phyloP scores from a whole-genome alignment of 2,888 invertebrate species.

The Cremastinae sp. region DNA sequence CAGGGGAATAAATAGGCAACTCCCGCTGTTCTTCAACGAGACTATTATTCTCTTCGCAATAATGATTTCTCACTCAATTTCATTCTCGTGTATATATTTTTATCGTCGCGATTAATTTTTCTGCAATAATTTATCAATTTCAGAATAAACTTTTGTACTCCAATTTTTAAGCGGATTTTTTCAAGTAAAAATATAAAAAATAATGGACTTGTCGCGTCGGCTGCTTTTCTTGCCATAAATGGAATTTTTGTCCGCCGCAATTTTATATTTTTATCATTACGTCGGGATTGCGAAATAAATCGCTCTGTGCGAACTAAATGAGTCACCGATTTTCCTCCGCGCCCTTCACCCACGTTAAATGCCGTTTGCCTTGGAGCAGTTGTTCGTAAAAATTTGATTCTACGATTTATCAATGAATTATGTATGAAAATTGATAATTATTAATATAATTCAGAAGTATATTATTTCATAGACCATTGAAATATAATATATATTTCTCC shows the following conservation, averaged over 20 bases:
- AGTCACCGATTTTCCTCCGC: conserved; percentile 42
- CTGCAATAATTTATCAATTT: too few relatives aligned
- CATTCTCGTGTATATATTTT: background rate
- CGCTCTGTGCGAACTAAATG: conserved; percentile 45
- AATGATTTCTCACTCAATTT: background rate
- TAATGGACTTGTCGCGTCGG: background rate
- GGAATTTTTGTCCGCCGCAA: conserved; percentile 35
- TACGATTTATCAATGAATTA: background rate
- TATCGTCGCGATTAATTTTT: too few relatives aligned
- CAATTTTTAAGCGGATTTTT: too few relatives aligned
- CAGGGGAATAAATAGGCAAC: conserved; percentile 13
- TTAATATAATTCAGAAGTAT: too few relatives aligned
- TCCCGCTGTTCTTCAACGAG: conserved; percentile 9
- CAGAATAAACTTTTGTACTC: too few relatives aligned
- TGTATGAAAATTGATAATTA: background rate
- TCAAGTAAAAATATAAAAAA: background rate
- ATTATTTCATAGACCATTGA: background rate
- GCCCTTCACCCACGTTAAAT: conserved; percentile 56
- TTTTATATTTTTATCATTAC: conserved; percentile 46
- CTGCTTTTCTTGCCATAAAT: conserved; percentile 51
- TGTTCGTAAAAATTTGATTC: conserved; percentile 2
- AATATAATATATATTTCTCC: too few relatives aligned
- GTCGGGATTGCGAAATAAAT: conserved; percentile 47
- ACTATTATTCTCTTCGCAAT: background rate
- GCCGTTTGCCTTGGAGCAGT: conserved; percentile 39